A percentile compares a stretch with the other conserved stretches of the same genome.
These are phyloP conservation scores for Turritopsis dohrnii DNA, from an alignment of 30 jellyfish, hydroid and myxozoan species.

Conservation along the genomic window DNA sequence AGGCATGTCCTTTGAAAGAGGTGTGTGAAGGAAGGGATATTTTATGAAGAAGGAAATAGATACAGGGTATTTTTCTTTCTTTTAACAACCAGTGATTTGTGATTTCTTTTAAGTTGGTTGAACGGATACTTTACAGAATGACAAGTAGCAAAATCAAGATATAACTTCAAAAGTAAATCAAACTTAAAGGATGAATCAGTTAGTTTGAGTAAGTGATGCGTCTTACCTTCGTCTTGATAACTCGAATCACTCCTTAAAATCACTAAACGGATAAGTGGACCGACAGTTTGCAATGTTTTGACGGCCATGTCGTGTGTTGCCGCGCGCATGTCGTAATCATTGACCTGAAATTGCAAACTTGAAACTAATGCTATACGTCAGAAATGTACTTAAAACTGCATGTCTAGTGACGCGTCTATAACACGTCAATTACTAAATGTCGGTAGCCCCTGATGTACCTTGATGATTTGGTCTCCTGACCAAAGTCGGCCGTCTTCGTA, in stretches of 20 bases:
- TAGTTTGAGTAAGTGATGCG: background rate
- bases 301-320: constrained; percentile 89
- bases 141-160: background rate
- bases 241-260: constrained; percentile 54
- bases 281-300: constrained; percentile 47
- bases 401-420: too few species aligned
- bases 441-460: constrained; percentile 27
- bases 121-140: background rate
- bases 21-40: too few species aligned
- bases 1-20: background rate
- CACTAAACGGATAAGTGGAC: constrained; percentile 42
- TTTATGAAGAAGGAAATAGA: too few species aligned
- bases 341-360: constrained; percentile 43
- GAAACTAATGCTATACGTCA: too few species aligned
- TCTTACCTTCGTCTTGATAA: constrained; percentile 54
- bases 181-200: background rate
- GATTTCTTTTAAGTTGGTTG: too few species aligned
- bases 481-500: constrained; percentile 65
- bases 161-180: background rate
- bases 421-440: background rate
- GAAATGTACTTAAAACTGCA: too few species aligned
- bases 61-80: too few species aligned
- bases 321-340: constrained; percentile 42
- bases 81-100: too few species aligned
- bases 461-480: constrained; percentile 75